Evolutionary conservation across 2,113 vertebrate species (phyloP).

Genomic region (Leiothrix lutea): DNA sequence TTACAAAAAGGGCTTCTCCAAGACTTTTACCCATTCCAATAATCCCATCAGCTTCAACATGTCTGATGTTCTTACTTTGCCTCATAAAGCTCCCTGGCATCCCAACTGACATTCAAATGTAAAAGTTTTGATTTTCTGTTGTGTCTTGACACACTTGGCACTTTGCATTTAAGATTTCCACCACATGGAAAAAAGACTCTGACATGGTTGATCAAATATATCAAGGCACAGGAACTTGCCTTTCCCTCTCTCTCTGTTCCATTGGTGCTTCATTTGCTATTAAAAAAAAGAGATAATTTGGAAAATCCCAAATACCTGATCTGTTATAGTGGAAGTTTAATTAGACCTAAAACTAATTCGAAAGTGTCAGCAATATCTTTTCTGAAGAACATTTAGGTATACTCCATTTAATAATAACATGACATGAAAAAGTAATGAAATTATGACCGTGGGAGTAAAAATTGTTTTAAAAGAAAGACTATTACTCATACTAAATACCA

Average conservation of each 20-base stretch:
- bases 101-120: background rate
- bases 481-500: constrained; percentile 28
- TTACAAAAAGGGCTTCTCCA: background rate
- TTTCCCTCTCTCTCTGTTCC: background rate
- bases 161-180: background rate
- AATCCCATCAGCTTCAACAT: background rate
- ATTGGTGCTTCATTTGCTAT: background rate
- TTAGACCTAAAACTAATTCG: constrained; percentile 61
- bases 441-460: constrained; percentile 44
- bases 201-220: background rate
- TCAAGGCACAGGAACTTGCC: background rate
- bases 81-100: background rate
- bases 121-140: background rate
- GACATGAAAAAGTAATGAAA: constrained; percentile 46
- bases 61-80: background rate
- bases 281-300: background rate
- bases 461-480: constrained; percentile 47
- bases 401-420: constrained; percentile 58
- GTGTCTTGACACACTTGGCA: background rate
- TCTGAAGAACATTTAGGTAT: constrained; percentile 43
- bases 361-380: constrained; percentile 58
- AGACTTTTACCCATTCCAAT: background rate
- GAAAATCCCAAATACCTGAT: constrained; percentile 8
- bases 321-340: constrained; percentile 55
- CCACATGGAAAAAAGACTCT: background rate